Percentiles rank a stretch among this genome's conserved stretches.
Conservation (phyloP, 2,113 vertebrate genomes). For the Xiphophorus couchianus region DNA sequence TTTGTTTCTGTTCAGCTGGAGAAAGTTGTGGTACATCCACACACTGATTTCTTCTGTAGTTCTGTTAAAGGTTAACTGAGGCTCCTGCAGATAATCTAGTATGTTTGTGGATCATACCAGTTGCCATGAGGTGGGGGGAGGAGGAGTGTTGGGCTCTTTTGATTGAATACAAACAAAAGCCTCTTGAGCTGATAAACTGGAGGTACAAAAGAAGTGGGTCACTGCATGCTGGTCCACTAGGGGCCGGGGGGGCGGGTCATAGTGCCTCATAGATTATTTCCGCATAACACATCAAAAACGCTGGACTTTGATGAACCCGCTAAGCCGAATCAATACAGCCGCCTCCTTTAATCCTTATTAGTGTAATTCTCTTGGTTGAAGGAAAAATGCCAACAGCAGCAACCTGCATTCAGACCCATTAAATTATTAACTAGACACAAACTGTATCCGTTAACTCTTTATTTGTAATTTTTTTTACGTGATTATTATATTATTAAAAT, state of each 20-base stretch:
- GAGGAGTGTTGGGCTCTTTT: neutral
- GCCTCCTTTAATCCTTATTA: conserved; percentile 44
- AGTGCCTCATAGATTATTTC: conserved; percentile 44
- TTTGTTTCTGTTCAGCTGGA: no score
- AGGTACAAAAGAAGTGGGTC: conserved; percentile 77
- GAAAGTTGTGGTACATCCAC: no score
- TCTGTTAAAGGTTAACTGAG: conserved; percentile 7
- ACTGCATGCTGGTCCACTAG: conserved; percentile 42
- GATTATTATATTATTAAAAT: neutral
- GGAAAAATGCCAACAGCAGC: conserved; percentile 8
- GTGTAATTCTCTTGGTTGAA: conserved; percentile 7
- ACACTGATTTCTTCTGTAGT: no score
- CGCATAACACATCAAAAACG: conserved; percentile 42
- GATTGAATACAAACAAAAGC: conserved; percentile 71
- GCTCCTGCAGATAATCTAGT: neutral
- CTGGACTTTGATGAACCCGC: conserved; percentile 25
- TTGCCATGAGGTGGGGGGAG: conserved; percentile 25
- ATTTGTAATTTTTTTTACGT: neutral
- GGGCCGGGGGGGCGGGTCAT: neutral
- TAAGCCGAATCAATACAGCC: conserved; percentile 27
- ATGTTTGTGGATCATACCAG: conserved; percentile 4
- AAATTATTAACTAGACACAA: neutral
- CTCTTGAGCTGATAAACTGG: conserved; percentile 60
- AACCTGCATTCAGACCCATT: neutral
- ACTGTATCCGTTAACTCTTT: neutral